Percentiles rank a stretch among this genome's conserved stretches.
phyloP scores from a whole-genome alignment of 2,888 invertebrate genomes.

The Aporophyla lueneburgensis region DNA sequence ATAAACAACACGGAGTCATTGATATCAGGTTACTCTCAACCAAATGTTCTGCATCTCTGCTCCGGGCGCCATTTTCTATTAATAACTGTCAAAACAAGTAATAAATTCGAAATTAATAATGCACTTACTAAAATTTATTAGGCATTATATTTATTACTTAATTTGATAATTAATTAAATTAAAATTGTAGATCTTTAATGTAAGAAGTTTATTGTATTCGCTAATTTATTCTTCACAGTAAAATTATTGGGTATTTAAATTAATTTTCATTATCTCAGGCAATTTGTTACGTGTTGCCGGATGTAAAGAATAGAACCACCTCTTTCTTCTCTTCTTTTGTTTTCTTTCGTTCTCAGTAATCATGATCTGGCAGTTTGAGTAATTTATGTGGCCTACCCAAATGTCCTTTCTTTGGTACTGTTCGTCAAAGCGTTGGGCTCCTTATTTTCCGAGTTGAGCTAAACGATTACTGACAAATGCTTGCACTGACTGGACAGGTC shows the following conservation, averaged over 20 bases:
- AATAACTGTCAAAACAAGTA: slow-evolving; percentile 56
- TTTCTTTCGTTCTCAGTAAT: too few relatives aligned
- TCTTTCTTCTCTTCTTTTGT: too few relatives aligned
- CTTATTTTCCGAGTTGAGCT: too few relatives aligned
- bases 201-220: slow-evolving; percentile 18
- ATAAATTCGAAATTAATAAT: slow-evolving; percentile 50
- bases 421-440: too few relatives aligned
- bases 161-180: slow-evolving; percentile 38
- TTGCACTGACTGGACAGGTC: too few relatives aligned
- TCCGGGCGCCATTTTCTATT: slow-evolving; percentile 53
- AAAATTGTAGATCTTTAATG: slow-evolving; percentile 8
- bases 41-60: slow-evolving; percentile 52
- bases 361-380: too few relatives aligned
- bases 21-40: slow-evolving; percentile 49
- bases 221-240: background rate
- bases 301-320: too few relatives aligned
- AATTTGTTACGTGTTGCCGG: too few relatives aligned
- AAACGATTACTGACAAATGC: too few relatives aligned
- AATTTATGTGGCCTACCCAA: too few relatives aligned
- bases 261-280: background rate
- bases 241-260: slow-evolving; percentile 9
- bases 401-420: too few relatives aligned
- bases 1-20: slow-evolving; percentile 37
- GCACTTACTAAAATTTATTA: slow-evolving; percentile 43
- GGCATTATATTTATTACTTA: slow-evolving; percentile 35